These are phyloP conservation scores for Phrynocephalus versicolor DNA, from an alignment of 2,113 vertebrate genomes.

Conservation along the genomic window DNA sequence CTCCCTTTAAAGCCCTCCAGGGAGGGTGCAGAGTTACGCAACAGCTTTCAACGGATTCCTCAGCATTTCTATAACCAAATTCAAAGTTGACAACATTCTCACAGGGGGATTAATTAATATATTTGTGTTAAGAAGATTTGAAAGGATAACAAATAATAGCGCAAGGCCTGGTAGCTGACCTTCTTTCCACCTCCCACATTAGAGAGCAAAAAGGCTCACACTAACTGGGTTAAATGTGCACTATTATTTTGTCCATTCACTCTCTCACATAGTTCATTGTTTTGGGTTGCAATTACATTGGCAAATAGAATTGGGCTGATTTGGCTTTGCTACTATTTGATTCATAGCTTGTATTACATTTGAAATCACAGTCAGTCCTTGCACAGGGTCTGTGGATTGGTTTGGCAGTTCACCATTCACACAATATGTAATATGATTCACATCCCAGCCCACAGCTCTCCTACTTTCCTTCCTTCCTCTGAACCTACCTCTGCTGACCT, in stretches of 20 bases:
- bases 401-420: too few relatives aligned
- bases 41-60: not conserved
- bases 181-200: not conserved
- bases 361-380: too few relatives aligned
- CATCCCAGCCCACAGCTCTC: too few relatives aligned
- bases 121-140: not conserved
- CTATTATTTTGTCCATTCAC: not conserved
- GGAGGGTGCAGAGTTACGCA: not conserved
- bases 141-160: not conserved
- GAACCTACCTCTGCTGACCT: too few relatives aligned
- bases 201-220: not conserved
- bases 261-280: not conserved
- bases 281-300: too few relatives aligned
- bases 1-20: not conserved
- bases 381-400: too few relatives aligned
- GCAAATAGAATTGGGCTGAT: too few relatives aligned
- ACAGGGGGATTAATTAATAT: slow-evolving; percentile 1
- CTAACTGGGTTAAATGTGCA: not conserved
- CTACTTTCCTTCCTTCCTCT: too few relatives aligned
- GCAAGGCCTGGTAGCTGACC: not conserved
- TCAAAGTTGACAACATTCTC: not conserved
- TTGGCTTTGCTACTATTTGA: too few relatives aligned
- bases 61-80: slow-evolving; percentile 17
- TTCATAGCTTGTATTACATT: too few relatives aligned
- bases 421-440: too few relatives aligned